Evolutionary conservation across 2,113 vertebrate genomes (phyloP), one percentile per base, ranked within the genome.

Genomic region (Colistium nudipinnis): DNA sequence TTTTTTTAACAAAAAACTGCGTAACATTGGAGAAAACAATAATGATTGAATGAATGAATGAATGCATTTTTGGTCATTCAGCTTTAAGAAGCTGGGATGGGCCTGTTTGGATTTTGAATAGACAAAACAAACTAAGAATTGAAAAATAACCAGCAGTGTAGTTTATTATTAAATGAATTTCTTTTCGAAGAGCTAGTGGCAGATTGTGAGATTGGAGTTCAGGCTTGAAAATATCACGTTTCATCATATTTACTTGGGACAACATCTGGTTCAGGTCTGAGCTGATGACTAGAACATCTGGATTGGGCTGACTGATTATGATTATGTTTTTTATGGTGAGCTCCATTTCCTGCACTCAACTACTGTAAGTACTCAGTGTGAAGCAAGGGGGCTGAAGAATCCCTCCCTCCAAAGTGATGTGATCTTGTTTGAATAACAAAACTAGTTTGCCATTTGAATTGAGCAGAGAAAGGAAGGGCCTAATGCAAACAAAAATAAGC

Each of bases 281-380:
- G 65, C 83, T 87, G 89, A 91, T 89, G 86, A 84, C 68, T 17
- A 27, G 51, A 85, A 81, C 88, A 91, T 88, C 86, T 89, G 88
- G 87, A 79, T 41, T n/a, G 62, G 70, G 63, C 79, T 53, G 74
- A 59, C 25, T 57, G 78, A 61, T 55, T 33, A 33, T 22, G 76
- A 86, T 88, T 80, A 82, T 64, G 43, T 64, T 44, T 64, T 44
- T 75, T 51, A 73, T 36, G 62, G 12, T 14, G 4, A 53, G 45
- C 33, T 35, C 35, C 55, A 64, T 77, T 74, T 80, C 57, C 48
- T 25, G 44, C 35, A 61, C 56, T 70, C 41, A 35, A 24, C 22
- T 14, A 10, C 69, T 49, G 11, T 22, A 48, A 35, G 19, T 0
- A 6, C 31, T 53, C 24, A 7, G 4, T 10, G 48, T 59, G 30